phyloP scores from a whole-genome alignment of 2,888 invertebrate species.

The Nomada lathburiana region DNA sequence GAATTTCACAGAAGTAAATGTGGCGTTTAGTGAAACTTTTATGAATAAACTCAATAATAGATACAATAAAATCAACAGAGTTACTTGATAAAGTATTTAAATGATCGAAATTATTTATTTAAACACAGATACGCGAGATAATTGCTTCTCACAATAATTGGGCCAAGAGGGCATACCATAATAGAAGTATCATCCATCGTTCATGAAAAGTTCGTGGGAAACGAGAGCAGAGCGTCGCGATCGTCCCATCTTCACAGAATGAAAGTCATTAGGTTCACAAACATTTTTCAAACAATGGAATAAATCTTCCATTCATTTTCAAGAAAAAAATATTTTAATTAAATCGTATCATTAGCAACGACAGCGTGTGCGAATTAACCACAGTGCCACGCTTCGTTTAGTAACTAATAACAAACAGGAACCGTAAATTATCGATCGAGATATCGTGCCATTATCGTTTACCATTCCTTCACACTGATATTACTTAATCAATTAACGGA shows the following conservation, averaged over 20 bases:
- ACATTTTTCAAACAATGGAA: neutral
- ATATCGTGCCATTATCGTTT: slow-evolving; percentile 1
- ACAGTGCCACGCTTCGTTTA: neutral
- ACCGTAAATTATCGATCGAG: neutral
- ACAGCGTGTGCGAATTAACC: neutral
- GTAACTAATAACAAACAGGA: neutral
- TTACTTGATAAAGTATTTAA: neutral
- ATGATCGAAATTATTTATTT: neutral
- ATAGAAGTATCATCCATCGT: neutral
- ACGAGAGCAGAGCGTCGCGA: neutral
- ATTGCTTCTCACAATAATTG: slow-evolving; percentile 19
- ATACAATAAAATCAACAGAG: neutral
- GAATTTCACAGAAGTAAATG: neutral
- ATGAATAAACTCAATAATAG: neutral
- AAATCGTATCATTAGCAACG: neutral
- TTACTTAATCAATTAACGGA: neutral
- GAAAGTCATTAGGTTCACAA: neutral
- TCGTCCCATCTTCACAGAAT: neutral
- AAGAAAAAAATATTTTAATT: neutral
- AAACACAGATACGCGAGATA: neutral
- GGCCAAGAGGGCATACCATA: slow-evolving; percentile 31
- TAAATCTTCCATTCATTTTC: neutral
- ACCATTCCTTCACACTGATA: neutral
- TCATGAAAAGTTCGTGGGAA: slow-evolving; percentile 19
- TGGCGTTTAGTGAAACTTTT: neutral